Base-by-base conservation (phyloP, 92 coral and sea anemone species). In the Bergia puertoricense region DNA sequence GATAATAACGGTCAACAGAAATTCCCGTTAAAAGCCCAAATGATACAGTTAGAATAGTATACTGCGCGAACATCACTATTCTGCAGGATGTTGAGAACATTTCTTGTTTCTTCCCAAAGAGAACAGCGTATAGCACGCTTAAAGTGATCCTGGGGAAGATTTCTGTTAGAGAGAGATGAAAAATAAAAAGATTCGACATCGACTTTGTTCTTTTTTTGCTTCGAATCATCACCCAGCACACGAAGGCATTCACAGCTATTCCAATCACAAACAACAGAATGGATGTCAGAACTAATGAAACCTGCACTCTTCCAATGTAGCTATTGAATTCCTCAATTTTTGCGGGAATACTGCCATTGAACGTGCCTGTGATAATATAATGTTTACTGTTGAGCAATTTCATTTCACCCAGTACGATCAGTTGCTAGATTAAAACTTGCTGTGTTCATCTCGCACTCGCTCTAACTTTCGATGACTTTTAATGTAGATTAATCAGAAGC, bases 21-120 rank as follows among this genome's bases (percentile, higher is more conserved):
- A 82, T 82, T 69, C 86, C 86, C 1, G 76, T 65, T 67, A 82
- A 82, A 10, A 82, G 75, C 11, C 86, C 86, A 65, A 82, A 82
- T 10, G 67, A 42, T 9, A 82, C 86, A 4, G 62, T 82, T 23
- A 67, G 59, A 23, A 43, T 42, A 3, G 86, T 82, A 15, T 65
- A 82, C 44, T 67, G 86, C 22, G 86, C 45, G 13, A 82, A 82
- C 86, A 65, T 66, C 13, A 44, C 59, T 14, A 48, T 10, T 62
- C 62, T 82, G 16, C 86, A 82, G 38, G 77, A 82, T n/a, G 41
- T 42, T 15, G 59, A 44, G 18, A 40, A 38, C 37, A 82, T 2
- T 0, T 69, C 76, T 82, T 82, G 38, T 23, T 10, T 82, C 62
- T 82, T 66, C 40, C 76, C 77, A n/a, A 65, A 65, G 41, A 82